Conservation (phyloP, 2,888 invertebrate genomes). For the Acleris literana region DNA sequence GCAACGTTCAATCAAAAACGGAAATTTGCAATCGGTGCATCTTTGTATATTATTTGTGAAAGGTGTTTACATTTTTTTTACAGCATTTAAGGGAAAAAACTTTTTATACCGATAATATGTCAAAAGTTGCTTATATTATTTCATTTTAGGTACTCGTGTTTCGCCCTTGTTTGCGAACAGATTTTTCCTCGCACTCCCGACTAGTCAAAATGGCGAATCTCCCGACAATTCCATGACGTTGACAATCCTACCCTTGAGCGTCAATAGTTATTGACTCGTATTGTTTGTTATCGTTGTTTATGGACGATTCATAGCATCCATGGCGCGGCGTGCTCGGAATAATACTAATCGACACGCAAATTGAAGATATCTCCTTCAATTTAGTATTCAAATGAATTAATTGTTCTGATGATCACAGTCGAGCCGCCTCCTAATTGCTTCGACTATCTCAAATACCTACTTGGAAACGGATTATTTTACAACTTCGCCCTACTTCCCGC, state of each 20-base stretch:
- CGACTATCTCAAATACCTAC: slow-evolving; percentile 37
- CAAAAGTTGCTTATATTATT: too few species aligned
- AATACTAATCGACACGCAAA: slow-evolving; percentile 26
- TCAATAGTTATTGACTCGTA: too few species aligned
- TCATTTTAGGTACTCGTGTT: too few species aligned
- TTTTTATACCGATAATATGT: too few species aligned
- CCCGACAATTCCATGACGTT: too few species aligned
- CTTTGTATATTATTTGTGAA: slow-evolving; percentile 23
- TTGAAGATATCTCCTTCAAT: slow-evolving; percentile 3
- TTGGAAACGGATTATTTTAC: slow-evolving; percentile 22
- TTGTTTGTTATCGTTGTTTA: not conserved
- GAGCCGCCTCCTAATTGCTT: slow-evolving; percentile 48
- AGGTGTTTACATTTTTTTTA: slow-evolving; percentile 1
- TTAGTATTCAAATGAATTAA: slow-evolving; percentile 28
- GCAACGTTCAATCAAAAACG: slow-evolving; percentile 33
- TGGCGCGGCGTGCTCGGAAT: slow-evolving; percentile 18
- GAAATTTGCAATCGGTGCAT: slow-evolving; percentile 25
- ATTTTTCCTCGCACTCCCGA: too few species aligned
- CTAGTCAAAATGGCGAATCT: too few species aligned
- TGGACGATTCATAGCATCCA: not conserved
- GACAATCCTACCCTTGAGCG: too few species aligned
- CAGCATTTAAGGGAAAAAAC: too few species aligned
- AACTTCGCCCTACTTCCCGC: slow-evolving; percentile 15
- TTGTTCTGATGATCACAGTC: slow-evolving; percentile 22
- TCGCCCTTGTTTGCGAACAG: too few species aligned